phyloP scores from a whole-genome alignment of 2,113 vertebrate genomes.

The Leptobrachium ailaonicum region DNA sequence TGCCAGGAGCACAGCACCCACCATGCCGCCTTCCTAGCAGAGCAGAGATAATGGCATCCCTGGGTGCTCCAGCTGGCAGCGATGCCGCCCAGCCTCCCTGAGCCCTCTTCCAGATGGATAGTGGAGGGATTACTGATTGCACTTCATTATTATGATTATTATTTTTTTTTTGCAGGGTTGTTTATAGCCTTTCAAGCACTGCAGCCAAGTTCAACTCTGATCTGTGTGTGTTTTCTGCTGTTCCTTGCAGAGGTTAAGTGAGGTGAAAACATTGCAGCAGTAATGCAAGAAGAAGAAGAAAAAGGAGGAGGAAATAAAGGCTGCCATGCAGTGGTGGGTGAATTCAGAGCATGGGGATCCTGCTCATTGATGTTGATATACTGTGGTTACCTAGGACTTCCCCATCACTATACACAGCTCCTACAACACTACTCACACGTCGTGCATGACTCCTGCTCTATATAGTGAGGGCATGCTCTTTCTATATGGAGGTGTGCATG shows the following conservation, averaged over 20 bases:
- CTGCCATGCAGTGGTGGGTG: no score
- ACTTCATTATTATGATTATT: background rate
- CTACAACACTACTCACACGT: background rate
- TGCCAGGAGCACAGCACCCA: background rate
- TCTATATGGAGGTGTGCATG: no score
- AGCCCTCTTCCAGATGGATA: conserved; percentile 6
- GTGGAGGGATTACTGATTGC: background rate
- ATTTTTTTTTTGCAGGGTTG: background rate
- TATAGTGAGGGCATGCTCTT: background rate
- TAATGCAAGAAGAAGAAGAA: no score
- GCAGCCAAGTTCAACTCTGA: no score
- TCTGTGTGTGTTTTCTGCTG: background rate
- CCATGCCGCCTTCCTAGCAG: conserved; percentile 12
- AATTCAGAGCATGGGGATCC: no score
- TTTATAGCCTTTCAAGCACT: background rate
- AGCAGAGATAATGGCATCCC: background rate
- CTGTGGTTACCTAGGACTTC: no score
- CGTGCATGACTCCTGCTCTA: no score
- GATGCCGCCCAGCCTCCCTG: background rate
- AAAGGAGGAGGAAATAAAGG: no score
- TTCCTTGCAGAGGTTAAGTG: background rate
- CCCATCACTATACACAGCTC: no score
- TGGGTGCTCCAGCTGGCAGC: background rate
- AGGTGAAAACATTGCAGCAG: background rate
- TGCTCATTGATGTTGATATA: no score